Percentiles rank a stretch among this genome's conserved stretches.
Evolutionary conservation across 92 coral and sea anemone species (phyloP).

Genomic region (Umimayanthus kanabou): DNA sequence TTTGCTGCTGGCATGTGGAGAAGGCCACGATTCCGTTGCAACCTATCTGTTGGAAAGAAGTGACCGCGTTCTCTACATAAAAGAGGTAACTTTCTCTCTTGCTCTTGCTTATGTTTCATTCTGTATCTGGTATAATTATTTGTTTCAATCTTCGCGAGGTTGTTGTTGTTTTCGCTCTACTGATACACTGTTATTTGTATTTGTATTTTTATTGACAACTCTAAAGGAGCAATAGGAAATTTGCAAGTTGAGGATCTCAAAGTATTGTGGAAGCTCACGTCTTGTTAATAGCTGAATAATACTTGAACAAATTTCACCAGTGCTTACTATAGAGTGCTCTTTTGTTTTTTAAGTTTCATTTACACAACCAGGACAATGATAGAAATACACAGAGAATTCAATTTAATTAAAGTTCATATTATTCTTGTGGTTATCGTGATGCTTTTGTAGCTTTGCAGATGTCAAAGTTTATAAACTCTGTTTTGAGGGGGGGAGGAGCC

Average conservation of each 20-base stretch:
- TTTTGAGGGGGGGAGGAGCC: too few species aligned
- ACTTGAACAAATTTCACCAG: background rate
- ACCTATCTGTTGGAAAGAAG: background rate
- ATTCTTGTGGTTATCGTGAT: too few species aligned
- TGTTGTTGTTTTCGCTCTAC: background rate
- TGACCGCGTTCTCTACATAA: background rate
- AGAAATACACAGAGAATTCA: too few species aligned
- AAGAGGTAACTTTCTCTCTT: background rate
- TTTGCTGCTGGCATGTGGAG: conserved; percentile 1
- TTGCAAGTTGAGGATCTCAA: background rate
- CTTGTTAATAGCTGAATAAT: background rate
- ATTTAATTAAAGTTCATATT: too few species aligned
- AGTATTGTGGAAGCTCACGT: background rate
- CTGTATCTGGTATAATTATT: background rate
- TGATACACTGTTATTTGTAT: too few species aligned
- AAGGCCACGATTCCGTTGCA: conserved; percentile 12
- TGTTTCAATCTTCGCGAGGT: background rate
- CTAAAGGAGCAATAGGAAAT: too few species aligned
- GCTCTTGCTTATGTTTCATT: background rate
- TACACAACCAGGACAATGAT: too few species aligned
- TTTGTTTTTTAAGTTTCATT: background rate
- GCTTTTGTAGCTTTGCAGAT: too few species aligned
- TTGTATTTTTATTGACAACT: too few species aligned
- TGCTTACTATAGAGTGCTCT: background rate
- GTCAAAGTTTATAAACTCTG: too few species aligned